These are phyloP conservation scores for Erynnis tages DNA, from an alignment of 2,888 invertebrate genomes.

Conservation along the genomic window DNA sequence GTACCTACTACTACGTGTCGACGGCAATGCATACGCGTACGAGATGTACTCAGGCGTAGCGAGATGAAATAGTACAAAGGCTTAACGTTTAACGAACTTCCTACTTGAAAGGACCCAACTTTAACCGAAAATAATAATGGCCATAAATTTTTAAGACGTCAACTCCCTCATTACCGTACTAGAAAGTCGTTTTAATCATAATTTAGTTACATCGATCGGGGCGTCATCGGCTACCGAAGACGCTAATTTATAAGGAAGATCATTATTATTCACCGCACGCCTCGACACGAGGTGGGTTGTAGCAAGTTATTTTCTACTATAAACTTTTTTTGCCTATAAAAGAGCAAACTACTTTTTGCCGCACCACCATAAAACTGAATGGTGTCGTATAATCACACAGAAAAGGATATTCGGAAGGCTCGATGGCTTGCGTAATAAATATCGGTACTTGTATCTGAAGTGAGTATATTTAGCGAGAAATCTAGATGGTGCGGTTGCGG, in stretches of 20 bases:
- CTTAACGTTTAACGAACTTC: slow-evolving; percentile 16
- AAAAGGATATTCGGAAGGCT: slow-evolving; percentile 4
- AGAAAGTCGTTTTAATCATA: slow-evolving; percentile 43
- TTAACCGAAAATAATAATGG: slow-evolving; percentile 16
- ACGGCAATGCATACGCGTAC: background rate
- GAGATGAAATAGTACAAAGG: slow-evolving; percentile 11
- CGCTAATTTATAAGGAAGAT: slow-evolving; percentile 51
- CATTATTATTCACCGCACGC: slow-evolving; percentile 58
- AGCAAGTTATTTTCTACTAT: slow-evolving; percentile 4
- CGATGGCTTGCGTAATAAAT: slow-evolving; percentile 4
- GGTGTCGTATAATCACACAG: background rate
- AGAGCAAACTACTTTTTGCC: slow-evolving; percentile 2
- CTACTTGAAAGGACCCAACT: slow-evolving; percentile 5
- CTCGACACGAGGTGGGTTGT: slow-evolving; percentile 11
- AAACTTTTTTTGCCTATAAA: slow-evolving; percentile 7
- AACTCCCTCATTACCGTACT: slow-evolving; percentile 14
- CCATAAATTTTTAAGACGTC: slow-evolving; percentile 12
- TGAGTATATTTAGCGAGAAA: slow-evolving; percentile 13
- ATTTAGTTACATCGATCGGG: slow-evolving; percentile 61
- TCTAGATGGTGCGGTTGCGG: slow-evolving; percentile 11
- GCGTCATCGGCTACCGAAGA: slow-evolving; percentile 43
- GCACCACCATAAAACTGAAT: background rate
- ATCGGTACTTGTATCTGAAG: background rate
- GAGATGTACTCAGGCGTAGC: background rate
- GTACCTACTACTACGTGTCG: background rate